Evolutionary conservation across 1,140 invertebrate genomes (phyloP), one percentile per base, ranked within the genome.

Genomic region (Leptoteleia sp.): DNA sequence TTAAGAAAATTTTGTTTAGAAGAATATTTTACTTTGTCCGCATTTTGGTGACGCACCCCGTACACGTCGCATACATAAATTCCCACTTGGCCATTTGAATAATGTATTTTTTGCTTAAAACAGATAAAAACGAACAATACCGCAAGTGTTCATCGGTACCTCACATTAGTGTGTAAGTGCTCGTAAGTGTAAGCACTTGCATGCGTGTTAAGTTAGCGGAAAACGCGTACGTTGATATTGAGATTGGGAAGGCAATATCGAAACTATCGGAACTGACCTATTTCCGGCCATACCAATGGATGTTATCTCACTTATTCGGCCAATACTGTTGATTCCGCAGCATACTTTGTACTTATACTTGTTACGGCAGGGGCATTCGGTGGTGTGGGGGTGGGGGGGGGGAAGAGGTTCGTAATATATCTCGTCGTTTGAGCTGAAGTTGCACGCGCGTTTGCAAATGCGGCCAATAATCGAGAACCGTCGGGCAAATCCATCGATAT

Each of bases 201-300:
- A 11, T 31, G n/a, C 27, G 12, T 19, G 27, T 48, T n/a, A 1
- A 4, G 45, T 52, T 52, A 9, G 31, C 31, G 8, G 0, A 6
- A 17, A 15, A 13, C 9, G 3, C 17, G 19, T 16, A 54, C 25
- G 54, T n/a, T 22, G 52, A 61, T 52, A 33, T 35, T 15, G 40
- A 43, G 62, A 67, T 54, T 52, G n/a, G 54, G 61, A 52, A 61
- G 54, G 61, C 45, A 75, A 75, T 75, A 67, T 67, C 61, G 61
- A n/a, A 40, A 33, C 50, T 55, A 62, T 55, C 47, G n/a, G 70
- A 48, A 64, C 12, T 54, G 61, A 38, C 72, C 72, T 61, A 76
- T 67, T 67, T 61, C 61, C 54, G 50, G 43, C 9, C 37, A 12
- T 55, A 52, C 17, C 43, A 52, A 65, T 57, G 50, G 72, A 64